Evolutionary conservation across 2,797 vertebrate genomes (phyloP).

Genomic region (Erethizon dorsatum): DNA sequence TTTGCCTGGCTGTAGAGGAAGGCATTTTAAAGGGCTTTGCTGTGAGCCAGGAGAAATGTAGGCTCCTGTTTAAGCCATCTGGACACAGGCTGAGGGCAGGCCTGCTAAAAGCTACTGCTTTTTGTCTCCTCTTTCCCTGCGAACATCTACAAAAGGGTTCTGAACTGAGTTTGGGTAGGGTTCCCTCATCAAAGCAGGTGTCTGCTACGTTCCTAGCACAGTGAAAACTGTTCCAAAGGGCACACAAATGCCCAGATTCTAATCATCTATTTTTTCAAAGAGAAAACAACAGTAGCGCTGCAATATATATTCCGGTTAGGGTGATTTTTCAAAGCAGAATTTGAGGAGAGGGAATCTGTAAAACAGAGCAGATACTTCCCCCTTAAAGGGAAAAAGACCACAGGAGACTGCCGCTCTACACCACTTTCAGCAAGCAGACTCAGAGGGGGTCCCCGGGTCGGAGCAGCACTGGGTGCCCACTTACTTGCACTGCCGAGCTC

Average conservation of each 20-base stretch:
- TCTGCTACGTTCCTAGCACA: not conserved
- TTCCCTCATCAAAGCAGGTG: not conserved
- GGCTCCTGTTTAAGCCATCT: not conserved
- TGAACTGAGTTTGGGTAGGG: not conserved
- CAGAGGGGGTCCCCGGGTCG: slow-evolving; percentile 67
- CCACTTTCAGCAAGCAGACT: slow-evolving; percentile 48
- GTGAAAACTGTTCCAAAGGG: not conserved
- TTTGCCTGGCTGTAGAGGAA: slow-evolving; percentile 32
- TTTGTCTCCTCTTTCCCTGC: not conserved
- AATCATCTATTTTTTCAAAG: slow-evolving; percentile 58
- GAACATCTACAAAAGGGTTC: not conserved
- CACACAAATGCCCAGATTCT: not conserved
- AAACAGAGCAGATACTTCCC: not conserved
- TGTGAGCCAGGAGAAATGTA: not conserved
- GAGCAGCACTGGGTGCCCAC: slow-evolving; percentile 87
- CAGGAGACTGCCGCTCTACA: slow-evolving; percentile 63
- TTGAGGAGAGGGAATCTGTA: not conserved
- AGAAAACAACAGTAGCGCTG: not conserved
- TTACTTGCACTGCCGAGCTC: slow-evolving; percentile 91
- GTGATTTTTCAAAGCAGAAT: slow-evolving; percentile 43
- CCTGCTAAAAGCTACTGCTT: not conserved
- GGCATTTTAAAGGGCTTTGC: not conserved
- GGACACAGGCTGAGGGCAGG: not conserved
- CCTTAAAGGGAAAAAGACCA: not conserved
- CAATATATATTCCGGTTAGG: not conserved